Evolutionary conservation across 2,113 vertebrate genomes (phyloP).

Genomic region (Cisticola juncidis): DNA sequence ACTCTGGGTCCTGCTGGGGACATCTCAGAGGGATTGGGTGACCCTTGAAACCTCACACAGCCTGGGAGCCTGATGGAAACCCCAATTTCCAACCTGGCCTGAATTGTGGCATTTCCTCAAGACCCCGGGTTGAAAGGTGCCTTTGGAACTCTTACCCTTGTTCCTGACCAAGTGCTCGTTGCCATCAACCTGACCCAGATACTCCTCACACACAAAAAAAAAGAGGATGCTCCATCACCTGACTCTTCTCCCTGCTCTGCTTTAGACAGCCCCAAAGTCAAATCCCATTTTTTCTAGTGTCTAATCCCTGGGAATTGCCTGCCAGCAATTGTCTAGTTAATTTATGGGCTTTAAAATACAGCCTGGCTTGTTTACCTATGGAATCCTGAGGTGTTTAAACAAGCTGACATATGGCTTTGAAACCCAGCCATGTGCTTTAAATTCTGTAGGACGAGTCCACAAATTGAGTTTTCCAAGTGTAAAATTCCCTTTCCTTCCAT

Average conservation of each 20-base stretch:
- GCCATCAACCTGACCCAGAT: neutral
- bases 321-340: neutral
- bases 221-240: neutral
- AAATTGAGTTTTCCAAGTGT: neutral
- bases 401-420: slow-evolving; percentile 33
- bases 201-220: neutral
- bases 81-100: neutral
- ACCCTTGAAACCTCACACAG: neutral
- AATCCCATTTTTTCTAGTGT: neutral
- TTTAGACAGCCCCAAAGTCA: neutral
- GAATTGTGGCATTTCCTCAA: neutral
- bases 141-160: neutral
- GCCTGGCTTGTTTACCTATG: neutral
- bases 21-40: neutral
- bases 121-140: neutral
- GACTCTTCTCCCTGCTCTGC: neutral
- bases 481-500: neutral
- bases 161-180: fast-evolving
- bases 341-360: neutral
- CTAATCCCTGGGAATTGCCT: neutral
- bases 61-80: neutral
- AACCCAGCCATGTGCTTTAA: neutral
- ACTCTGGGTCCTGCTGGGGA: neutral
- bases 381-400: neutral
- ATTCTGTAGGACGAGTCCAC: neutral